Base-by-base conservation (phyloP, 2,888 invertebrate genomes). In the Diogma glabrata region DNA sequence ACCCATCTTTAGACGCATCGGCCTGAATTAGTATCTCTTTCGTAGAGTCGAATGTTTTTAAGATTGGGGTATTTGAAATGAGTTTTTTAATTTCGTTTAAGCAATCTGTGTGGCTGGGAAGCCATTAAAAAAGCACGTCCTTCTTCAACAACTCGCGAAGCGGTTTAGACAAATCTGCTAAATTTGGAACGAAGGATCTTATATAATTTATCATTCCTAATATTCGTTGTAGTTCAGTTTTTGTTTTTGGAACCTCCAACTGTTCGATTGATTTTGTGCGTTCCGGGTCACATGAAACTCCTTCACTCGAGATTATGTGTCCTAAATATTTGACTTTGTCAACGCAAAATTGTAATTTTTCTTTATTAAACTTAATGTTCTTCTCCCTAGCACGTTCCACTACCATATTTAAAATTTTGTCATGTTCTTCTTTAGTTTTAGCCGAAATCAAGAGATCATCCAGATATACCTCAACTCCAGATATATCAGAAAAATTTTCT, bases 181-280 rank as follows among this genome's bases (percentile, higher is more conserved):
- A 24, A 51, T 59, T 52, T 4, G 54, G 51, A 33, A 59, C 55
- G 50, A 55, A 59, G 10, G 51, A 54, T 40, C 53, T 45, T 10
- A 59, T 20, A 46, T 55, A 60, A 26, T 55, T 59, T n/a, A 57
- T 33, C 50, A 58, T 54, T 7, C 57, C 58, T 16, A 58, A 38
- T n/a, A 59, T 19, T 47, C 43, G 52, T 48, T 55, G 49, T 7
- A 60, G 36, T 10, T 53, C 54, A 43, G 54, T 52, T 16, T 56
- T 58, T 45, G 54, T 55, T 20, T 51, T 49, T 2, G 58, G 57
- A 23, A 38, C 28, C 40, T 51, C 48, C 6, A 56, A 20, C 3
- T 56, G 36, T 7, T 40, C 19, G 17, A 57, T 54, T 14, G 53
- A 52, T 22, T 52, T 49, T 17, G 48, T 43, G 16, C 52, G 20